These are phyloP conservation scores for Buathra laborator DNA, from an alignment of 2,888 invertebrate species.

Conservation along the genomic window DNA sequence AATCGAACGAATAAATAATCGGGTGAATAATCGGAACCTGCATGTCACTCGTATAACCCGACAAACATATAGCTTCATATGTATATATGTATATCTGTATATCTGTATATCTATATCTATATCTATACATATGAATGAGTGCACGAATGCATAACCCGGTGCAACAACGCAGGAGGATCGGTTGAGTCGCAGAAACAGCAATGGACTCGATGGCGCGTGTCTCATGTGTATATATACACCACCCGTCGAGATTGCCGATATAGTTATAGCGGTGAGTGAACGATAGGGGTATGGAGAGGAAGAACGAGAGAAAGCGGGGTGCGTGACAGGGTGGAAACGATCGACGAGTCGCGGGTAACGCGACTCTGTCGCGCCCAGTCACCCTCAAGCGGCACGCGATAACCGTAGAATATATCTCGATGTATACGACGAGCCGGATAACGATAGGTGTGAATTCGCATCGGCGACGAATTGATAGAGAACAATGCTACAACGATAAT, in stretches of 20 bases:
- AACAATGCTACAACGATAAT: constrained; percentile 63
- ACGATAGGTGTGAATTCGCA: constrained; percentile 63
- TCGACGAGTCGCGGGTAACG: constrained; percentile 62
- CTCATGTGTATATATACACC: constrained; percentile 37
- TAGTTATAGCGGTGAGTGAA: constrained; percentile 25
- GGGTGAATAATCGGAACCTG: constrained; percentile 57
- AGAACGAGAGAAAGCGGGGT: constrained; percentile 61
- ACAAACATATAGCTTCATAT: constrained; percentile 3
- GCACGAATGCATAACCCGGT: constrained; percentile 24
- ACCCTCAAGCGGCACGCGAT: constrained; percentile 68
- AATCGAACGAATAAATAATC: constrained; percentile 67
- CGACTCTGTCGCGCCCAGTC: constrained; percentile 50
- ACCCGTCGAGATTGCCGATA: constrained; percentile 20
- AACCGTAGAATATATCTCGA: constrained; percentile 42
- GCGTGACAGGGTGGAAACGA: constrained; percentile 69
- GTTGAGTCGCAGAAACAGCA: constrained; percentile 44
- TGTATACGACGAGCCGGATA: constrained; percentile 16
- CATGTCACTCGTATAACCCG: constrained; percentile 41
- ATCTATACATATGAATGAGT: constrained; percentile 24
- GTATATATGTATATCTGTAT: not conserved
- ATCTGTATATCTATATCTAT: constrained; percentile 2
- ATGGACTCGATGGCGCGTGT: constrained; percentile 57
- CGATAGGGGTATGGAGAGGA: constrained; percentile 38
- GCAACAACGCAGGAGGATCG: constrained; percentile 49
- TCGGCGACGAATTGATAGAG: constrained; percentile 55